These are phyloP conservation scores for Leptinotarsa undecemlineata DNA, from an alignment of 1,140 invertebrate genomes.

Conservation along the genomic window DNA sequence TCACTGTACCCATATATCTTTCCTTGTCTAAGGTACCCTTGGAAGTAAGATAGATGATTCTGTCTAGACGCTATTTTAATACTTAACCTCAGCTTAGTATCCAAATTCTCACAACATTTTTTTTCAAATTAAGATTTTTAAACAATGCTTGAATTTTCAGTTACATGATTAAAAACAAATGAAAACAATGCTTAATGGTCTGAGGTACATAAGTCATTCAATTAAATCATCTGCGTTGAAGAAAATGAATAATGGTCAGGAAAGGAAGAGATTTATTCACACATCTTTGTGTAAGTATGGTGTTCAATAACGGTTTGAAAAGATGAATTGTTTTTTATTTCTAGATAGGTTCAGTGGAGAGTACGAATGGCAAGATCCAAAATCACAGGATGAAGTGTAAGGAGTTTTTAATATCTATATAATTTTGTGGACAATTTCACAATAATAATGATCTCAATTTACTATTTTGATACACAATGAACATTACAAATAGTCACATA, in stretches of 20 bases:
- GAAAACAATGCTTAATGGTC: not conserved
- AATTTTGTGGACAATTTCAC: too few species aligned
- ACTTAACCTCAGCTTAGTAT: too few species aligned
- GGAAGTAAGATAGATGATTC: too few species aligned
- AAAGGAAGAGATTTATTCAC: not conserved
- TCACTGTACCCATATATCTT: too few species aligned
- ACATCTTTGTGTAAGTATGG: not conserved
- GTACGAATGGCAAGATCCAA: conserved; percentile 92
- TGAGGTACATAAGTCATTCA: not conserved
- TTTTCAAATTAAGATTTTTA: not conserved
- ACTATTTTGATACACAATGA: too few species aligned
- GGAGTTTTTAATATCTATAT: conserved; percentile 46
- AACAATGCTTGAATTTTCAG: not conserved
- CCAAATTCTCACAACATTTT: too few species aligned
- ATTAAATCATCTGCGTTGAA: not conserved
- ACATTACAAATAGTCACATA: not conserved
- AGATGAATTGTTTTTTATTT: not conserved
- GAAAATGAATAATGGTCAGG: not conserved
- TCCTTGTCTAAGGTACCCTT: too few species aligned
- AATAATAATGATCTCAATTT: too few species aligned
- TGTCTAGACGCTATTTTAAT: too few species aligned
- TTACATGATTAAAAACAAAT: not conserved
- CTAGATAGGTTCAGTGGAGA: conserved; percentile 72
- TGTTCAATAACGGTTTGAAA: not conserved
- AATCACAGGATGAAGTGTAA: conserved; percentile 89